Evolutionary conservation across 2,888 invertebrate genomes (phyloP).

Genomic region (Archaeoteleia sp.): DNA sequence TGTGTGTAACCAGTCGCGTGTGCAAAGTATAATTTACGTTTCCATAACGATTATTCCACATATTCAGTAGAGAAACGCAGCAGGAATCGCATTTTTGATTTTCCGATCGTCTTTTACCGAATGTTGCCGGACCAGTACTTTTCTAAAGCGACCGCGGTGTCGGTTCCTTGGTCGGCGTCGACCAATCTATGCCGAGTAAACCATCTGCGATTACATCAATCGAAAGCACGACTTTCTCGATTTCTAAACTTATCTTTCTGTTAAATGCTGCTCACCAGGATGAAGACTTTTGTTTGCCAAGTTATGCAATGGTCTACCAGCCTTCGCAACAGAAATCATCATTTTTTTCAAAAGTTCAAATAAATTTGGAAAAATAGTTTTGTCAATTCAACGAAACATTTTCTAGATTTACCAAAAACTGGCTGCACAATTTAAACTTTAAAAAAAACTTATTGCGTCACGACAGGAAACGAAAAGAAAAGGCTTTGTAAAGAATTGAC

Average conservation of each 20-base stretch:
- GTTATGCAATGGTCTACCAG: slow-evolving; percentile 16
- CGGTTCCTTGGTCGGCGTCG: slow-evolving; percentile 14
- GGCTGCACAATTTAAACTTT: too few species aligned
- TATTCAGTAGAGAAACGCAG: slow-evolving; percentile 9
- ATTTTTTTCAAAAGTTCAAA: not conserved
- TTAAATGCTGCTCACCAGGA: slow-evolving; percentile 40
- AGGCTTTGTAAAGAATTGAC: slow-evolving; percentile 20
- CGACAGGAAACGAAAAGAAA: too few species aligned
- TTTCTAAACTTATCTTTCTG: slow-evolving; percentile 51
- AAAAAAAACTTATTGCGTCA: too few species aligned
- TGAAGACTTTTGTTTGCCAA: slow-evolving; percentile 36
- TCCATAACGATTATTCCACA: too few species aligned
- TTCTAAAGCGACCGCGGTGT: slow-evolving; percentile 12
- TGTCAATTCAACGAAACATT: too few species aligned
- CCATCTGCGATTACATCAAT: slow-evolving; percentile 51
- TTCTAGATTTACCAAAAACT: too few species aligned
- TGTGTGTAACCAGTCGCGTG: too few species aligned
- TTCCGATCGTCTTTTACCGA: slow-evolving; percentile 23
- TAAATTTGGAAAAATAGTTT: not conserved
- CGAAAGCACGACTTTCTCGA: slow-evolving; percentile 53
- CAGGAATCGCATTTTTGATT: slow-evolving; percentile 20
- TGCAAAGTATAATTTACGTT: too few species aligned
- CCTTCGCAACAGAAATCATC: slow-evolving; percentile 3
- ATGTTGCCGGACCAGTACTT: slow-evolving; percentile 25
- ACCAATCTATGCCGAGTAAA: slow-evolving; percentile 38